A percentile compares a stretch with the other conserved stretches of the same genome.
Conservation (phyloP, 2,797 vertebrate genomes). For the Petrocephalus schoutedeni region DNA sequence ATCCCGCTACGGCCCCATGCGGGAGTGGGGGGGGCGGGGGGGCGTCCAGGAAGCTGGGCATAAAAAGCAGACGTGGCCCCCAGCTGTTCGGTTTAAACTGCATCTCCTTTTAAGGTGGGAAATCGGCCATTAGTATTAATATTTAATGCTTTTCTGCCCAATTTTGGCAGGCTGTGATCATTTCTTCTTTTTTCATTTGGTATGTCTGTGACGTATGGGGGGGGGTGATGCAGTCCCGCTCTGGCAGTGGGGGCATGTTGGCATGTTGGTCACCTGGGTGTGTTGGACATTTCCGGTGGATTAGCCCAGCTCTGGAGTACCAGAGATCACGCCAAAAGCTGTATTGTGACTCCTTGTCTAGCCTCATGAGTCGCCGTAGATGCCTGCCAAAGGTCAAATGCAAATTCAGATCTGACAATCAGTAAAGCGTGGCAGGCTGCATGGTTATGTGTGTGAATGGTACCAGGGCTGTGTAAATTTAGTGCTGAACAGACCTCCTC, state of each 20-base stretch:
- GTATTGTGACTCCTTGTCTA: neutral
- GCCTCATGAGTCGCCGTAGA: neutral
- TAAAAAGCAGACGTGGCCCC: conserved; percentile 67
- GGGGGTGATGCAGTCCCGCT: neutral
- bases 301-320: neutral
- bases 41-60: conserved; percentile 31
- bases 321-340: neutral
- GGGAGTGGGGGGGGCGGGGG: neutral
- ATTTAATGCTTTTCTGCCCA: conserved; percentile 5
- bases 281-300: neutral
- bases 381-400: neutral
- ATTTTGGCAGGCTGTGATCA: neutral
- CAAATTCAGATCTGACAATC: neutral
- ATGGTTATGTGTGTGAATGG: neutral
- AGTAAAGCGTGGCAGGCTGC: neutral
- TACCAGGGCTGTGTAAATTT: neutral
- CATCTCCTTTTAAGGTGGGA: conserved; percentile 67
- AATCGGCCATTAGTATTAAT: conserved; percentile 14
- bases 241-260: neutral
- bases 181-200: neutral
- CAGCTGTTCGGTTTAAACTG: conserved; percentile 61
- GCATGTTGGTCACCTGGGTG: neutral
- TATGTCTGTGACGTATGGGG: neutral
- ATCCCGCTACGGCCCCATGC: conserved; percentile 74
- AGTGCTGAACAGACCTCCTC: neutral